Evolutionary conservation across 2,888 invertebrate species (phyloP), one percentile per base, ranked within the genome.

Genomic region (Leptarthrus brevirostris): DNA sequence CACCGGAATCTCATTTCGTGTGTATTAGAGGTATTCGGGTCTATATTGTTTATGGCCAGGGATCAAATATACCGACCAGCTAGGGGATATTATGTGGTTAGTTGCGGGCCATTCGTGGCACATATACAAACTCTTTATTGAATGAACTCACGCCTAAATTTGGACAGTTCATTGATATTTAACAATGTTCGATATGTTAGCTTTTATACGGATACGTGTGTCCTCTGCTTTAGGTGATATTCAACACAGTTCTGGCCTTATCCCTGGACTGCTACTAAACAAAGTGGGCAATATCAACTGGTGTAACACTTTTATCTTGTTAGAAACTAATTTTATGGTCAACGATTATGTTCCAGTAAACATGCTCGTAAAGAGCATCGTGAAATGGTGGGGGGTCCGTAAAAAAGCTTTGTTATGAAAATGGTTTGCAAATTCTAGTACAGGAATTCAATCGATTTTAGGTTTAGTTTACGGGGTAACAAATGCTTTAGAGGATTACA

Each of bases 121-220:
- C 49, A 47, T 56, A 66, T 47, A 56, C 58, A 49, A 52, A 49
- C 61, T 58, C 71, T 47, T n/a, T 64, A 66, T 72, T 74, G 75
- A 66, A 75, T 75, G 49, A 71, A 72, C 30, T 75, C 54, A 52
- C 53, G 47, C 20, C 56, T 54, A 18, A 72, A 66, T 70, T 61
- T n/a, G n/a, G 30, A 20, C 49, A 61, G 72, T 75, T 75, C 73
- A 75, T 75, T 75, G 75, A 72, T 75, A 75, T 75, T 75, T 75
- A 74, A 58, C 74, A 74, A 74, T 72, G 72, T 75, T 66, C 70
- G 18, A 54, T 47, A 18, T n/a, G 49, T 44, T 61, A 26, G 70
- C 22, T 26, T 47, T 44, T 44, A 22, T 69, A 69, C 34, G 30
- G 12, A 12, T 40, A 12, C 14, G 24, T 3, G 49, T 4, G 8